Percentiles rank a stretch among this genome's conserved stretches.
Evolutionary conservation across 2,797 vertebrate genomes (phyloP).

Genomic region (Emydoidea blandingii): DNA sequence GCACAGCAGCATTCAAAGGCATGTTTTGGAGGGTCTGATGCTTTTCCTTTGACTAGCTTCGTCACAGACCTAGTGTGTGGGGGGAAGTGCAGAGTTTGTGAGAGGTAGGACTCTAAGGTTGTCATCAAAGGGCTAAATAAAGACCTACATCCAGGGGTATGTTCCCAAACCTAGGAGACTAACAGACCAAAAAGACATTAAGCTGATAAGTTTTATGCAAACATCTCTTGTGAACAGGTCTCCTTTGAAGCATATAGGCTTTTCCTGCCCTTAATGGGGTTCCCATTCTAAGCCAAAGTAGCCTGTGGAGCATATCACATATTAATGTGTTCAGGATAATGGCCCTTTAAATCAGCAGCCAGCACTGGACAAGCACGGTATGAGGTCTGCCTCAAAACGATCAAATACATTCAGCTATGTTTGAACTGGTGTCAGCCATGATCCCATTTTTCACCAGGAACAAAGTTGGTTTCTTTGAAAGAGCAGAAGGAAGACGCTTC

Average conservation of each 20-base stretch:
- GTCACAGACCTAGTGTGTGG: not conserved
- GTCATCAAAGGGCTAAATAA: constrained; percentile 60
- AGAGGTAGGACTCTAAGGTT: constrained; percentile 60
- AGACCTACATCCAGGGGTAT: constrained; percentile 43
- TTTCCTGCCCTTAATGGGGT: constrained; percentile 54
- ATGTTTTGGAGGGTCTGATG: constrained; percentile 10
- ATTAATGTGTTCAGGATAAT: constrained; percentile 6
- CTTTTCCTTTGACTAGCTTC: constrained; percentile 18
- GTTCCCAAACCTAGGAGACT: constrained; percentile 39
- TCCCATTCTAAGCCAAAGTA: constrained; percentile 24
- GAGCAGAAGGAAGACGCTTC: not conserved
- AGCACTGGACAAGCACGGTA: not conserved
- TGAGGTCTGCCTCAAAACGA: constrained; percentile 32
- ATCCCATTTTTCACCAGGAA: not conserved
- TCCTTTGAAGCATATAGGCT: constrained; percentile 41
- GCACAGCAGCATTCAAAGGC: not conserved
- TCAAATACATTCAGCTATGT: constrained; percentile 31
- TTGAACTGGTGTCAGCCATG: constrained; percentile 33
- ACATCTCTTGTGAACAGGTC: constrained; percentile 26
- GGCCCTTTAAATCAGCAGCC: constrained; percentile 33
- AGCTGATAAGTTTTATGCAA: constrained; percentile 49
- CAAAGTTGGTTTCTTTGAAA: constrained; percentile 15
- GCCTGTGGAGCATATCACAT: not conserved
- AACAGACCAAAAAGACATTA: constrained; percentile 45
- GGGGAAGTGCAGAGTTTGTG: constrained; percentile 31